phyloP scores from a whole-genome alignment of 2,797 vertebrate species.

The Loriculus beryllinus region DNA sequence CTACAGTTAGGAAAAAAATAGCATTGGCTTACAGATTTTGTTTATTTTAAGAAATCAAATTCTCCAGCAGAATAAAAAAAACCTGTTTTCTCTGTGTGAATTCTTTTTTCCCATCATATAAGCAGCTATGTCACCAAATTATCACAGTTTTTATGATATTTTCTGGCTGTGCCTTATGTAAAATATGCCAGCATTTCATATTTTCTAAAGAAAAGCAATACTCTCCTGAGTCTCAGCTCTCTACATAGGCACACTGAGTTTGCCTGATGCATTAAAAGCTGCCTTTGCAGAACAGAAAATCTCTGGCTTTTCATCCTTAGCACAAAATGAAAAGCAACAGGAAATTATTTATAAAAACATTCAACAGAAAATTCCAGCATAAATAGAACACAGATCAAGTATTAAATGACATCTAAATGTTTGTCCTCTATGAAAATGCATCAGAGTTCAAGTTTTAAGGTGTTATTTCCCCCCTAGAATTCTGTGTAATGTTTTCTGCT shows the following conservation, averaged over 20 bases:
- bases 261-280: background rate
- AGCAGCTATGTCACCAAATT: constrained; percentile 18
- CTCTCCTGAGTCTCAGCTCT: background rate
- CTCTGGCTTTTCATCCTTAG: background rate
- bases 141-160: background rate
- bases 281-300: background rate
- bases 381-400: background rate
- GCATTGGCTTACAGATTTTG: background rate
- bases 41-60: constrained; percentile 23
- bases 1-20: background rate
- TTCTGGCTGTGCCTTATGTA: background rate
- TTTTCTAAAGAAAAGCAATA: background rate
- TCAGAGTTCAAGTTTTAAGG: background rate
- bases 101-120: background rate
- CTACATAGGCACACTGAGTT: background rate
- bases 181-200: background rate
- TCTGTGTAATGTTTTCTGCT: background rate
- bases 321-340: background rate
- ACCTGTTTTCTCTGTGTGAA: background rate
- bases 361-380: background rate
- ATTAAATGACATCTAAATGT: background rate
- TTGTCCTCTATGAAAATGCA: background rate
- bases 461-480: background rate
- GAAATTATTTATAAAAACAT: constrained; percentile 3
- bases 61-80: background rate